Evolutionary conservation across 2,888 invertebrate species (phyloP).

Genomic region (Zygaena filipendulae): DNA sequence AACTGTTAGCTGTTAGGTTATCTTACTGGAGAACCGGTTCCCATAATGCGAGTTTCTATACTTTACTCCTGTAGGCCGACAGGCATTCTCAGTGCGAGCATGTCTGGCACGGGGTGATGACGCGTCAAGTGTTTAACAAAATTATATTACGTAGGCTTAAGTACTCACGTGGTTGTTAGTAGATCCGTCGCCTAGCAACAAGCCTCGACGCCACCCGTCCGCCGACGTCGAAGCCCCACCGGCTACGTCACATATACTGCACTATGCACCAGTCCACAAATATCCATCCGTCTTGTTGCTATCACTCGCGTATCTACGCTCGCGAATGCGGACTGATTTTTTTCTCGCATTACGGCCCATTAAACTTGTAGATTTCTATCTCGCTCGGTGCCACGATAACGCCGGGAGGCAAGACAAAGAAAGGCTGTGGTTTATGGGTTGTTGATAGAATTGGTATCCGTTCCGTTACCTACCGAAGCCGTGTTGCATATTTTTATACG

Average conservation of each 20-base stretch:
- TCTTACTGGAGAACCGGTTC: conserved; percentile 10
- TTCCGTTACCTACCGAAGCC: conserved; percentile 59
- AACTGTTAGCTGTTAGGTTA: too few species aligned
- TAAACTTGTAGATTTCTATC: conserved; percentile 68
- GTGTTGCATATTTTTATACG: conserved; percentile 63
- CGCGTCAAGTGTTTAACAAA: conserved; percentile 21
- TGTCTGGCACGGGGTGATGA: conserved; percentile 23
- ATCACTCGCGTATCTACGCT: conserved; percentile 67
- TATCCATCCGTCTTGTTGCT: conserved; percentile 57
- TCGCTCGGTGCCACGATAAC: conserved; percentile 50
- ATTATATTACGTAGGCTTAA: conserved; percentile 16
- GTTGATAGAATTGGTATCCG: conserved; percentile 70
- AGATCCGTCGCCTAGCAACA: conserved; percentile 30
- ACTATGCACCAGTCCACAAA: conserved; percentile 34
- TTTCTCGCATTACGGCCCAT: conserved; percentile 68
- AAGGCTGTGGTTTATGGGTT: conserved; percentile 68
- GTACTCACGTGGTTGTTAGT: conserved; percentile 27
- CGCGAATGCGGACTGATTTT: conserved; percentile 68
- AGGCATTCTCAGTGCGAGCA: conserved; percentile 22
- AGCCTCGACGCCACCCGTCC: conserved; percentile 23
- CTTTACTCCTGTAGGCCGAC: conserved; percentile 15
- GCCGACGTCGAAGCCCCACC: conserved; percentile 11
- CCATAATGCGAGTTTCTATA: not conserved
- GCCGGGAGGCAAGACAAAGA: conserved; percentile 65
- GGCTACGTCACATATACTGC: conserved; percentile 26